Percentiles rank a stretch among this genome's conserved stretches.
Evolutionary conservation across 1,140 invertebrate species (phyloP).

Genomic region (Onthophagus taurus): DNA sequence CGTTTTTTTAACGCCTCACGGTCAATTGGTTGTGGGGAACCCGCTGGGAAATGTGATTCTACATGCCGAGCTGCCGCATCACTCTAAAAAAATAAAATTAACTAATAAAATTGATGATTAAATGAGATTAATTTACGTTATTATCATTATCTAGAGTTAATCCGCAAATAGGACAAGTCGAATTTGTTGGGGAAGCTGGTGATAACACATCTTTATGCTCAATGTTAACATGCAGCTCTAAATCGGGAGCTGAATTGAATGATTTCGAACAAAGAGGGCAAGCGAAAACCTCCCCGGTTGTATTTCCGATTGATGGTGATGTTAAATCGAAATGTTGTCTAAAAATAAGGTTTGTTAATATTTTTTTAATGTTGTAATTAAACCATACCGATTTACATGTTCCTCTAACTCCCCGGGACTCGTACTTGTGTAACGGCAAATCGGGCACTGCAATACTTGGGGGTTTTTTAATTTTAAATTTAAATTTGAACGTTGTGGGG

Average conservation of each 20-base stretch:
- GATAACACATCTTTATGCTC: slow-evolving; percentile 68
- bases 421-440: slow-evolving; percentile 69
- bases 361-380: background rate
- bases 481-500: slow-evolving; percentile 50
- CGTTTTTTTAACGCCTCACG: slow-evolving; percentile 58
- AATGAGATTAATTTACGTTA: slow-evolving; percentile 23
- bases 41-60: slow-evolving; percentile 35
- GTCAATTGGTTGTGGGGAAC: slow-evolving; percentile 40
- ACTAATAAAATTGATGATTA: background rate
- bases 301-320: slow-evolving; percentile 52
- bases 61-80: slow-evolving; percentile 38
- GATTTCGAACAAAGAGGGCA: slow-evolving; percentile 66
- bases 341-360: slow-evolving; percentile 13
- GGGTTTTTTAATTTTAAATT: slow-evolving; percentile 52
- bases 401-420: slow-evolving; percentile 67
- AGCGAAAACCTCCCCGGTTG: slow-evolving; percentile 39
- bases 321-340: slow-evolving; percentile 73
- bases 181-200: slow-evolving; percentile 34
- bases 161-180: slow-evolving; percentile 34
- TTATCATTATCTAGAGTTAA: slow-evolving; percentile 27
- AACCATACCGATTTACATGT: slow-evolving; percentile 63
- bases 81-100: slow-evolving; percentile 32
- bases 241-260: slow-evolving; percentile 63
- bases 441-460: slow-evolving; percentile 52
- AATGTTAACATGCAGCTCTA: slow-evolving; percentile 78